Evolutionary conservation across 2,113 vertebrate species (phyloP).

Genomic region (Rhinogobius similis): DNA sequence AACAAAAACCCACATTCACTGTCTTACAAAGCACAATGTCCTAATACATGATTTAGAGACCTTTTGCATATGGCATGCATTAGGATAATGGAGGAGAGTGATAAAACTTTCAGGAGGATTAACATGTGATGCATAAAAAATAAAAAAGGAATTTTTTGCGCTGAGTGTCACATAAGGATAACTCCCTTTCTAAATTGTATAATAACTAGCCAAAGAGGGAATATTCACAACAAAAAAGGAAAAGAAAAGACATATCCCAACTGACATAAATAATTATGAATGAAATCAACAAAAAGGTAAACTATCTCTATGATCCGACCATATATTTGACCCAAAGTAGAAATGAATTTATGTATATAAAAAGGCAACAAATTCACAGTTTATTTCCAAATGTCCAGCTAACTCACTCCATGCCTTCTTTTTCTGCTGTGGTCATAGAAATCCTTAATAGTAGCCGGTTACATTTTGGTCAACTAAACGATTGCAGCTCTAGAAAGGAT

Average conservation of each 20-base stretch:
- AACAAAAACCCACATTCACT: slow-evolving; percentile 56
- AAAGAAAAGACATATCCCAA: neutral
- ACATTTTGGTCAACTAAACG: neutral
- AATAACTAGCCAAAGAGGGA: slow-evolving; percentile 63
- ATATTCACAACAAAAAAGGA: neutral
- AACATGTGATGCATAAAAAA: slow-evolving; percentile 79
- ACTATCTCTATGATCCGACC: too few relatives aligned
- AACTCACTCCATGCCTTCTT: too few relatives aligned
- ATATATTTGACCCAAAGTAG: too few relatives aligned
- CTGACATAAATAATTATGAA: neutral
- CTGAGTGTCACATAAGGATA: slow-evolving; percentile 58
- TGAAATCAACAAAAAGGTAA: too few relatives aligned
- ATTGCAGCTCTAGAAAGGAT: neutral
- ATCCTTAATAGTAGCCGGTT: too few relatives aligned
- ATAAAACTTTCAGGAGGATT: slow-evolving; percentile 80
- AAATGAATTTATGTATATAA: too few relatives aligned
- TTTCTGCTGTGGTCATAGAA: too few relatives aligned
- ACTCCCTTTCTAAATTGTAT: slow-evolving; percentile 38
- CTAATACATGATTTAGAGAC: slow-evolving; percentile 80
- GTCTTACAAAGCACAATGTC: slow-evolving; percentile 73
- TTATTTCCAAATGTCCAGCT: too few relatives aligned
- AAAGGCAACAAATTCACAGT: too few relatives aligned
- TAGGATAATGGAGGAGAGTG: slow-evolving; percentile 74
- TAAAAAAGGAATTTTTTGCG: slow-evolving; percentile 54
- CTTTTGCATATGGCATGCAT: slow-evolving; percentile 70